Percentiles rank a stretch among this genome's conserved stretches.
phyloP scores from a whole-genome alignment of 1,140 invertebrate genomes.

The Heliconius eleuchia region DNA sequence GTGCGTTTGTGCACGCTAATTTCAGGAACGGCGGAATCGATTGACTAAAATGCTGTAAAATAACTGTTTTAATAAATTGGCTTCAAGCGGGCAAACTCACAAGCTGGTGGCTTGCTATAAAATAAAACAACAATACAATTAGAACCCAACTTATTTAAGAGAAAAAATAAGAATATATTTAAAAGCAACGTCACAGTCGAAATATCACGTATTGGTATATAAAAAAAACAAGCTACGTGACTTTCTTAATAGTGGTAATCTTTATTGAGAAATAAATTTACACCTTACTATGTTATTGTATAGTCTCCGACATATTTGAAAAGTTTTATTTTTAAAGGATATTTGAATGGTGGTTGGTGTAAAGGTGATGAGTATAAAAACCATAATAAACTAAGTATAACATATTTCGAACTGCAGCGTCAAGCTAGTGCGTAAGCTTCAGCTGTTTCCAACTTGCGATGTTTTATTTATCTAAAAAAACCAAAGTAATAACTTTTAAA shows the following conservation, averaged over 20 bases:
- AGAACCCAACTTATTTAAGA: neutral
- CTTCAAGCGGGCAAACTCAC: too few relatives aligned
- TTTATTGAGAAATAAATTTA: conserved; percentile 26
- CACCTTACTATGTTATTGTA: neutral
- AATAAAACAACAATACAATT: too few relatives aligned
- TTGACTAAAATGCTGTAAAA: too few relatives aligned
- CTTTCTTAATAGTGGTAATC: conserved; percentile 18
- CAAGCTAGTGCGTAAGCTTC: too few relatives aligned
- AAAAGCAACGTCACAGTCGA: conserved; percentile 4
- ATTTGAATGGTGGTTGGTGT: neutral
- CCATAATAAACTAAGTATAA: neutral
- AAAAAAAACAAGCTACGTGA: conserved; percentile 33
- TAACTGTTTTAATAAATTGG: too few relatives aligned
- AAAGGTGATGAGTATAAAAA: neutral
- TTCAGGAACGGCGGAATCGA: too few relatives aligned
- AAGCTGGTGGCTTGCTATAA: too few relatives aligned
- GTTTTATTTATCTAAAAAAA: too few relatives aligned
- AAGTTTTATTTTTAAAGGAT: neutral
- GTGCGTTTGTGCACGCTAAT: too few relatives aligned
- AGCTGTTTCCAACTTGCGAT: too few relatives aligned
- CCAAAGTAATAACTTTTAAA: too few relatives aligned
- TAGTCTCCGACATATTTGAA: neutral
- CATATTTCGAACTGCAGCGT: too few relatives aligned
- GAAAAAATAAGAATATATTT: neutral
- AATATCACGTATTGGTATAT: conserved; percentile 21